A percentile compares a stretch with the other conserved stretches of the same genome.
These are phyloP conservation scores for Halocaridina rubra DNA, from an alignment of 2,888 invertebrate genomes.

Conservation along the genomic window DNA sequence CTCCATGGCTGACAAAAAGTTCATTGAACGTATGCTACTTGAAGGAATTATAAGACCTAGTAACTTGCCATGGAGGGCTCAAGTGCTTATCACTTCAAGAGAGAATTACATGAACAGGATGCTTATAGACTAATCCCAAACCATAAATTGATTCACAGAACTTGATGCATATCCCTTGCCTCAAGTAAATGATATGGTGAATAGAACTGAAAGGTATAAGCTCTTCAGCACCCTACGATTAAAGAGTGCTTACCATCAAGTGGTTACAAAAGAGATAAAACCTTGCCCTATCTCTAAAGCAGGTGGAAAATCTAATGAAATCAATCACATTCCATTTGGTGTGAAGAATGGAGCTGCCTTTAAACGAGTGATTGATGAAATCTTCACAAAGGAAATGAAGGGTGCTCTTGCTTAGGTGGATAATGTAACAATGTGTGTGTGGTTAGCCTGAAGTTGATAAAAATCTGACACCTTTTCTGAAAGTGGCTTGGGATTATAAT, in stretches of 20 bases:
- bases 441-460: neutral
- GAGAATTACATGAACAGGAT: neutral
- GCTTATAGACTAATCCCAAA: slow-evolving; percentile 20
- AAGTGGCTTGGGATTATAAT: slow-evolving; percentile 6
- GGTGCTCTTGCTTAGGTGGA: neutral
- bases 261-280: slow-evolving; percentile 24
- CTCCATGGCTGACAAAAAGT: too few relatives aligned
- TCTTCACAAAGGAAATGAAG: slow-evolving; percentile 26
- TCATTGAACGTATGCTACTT: too few relatives aligned
- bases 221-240: slow-evolving; percentile 54
- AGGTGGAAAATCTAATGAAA: slow-evolving; percentile 19
- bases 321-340: slow-evolving; percentile 53
- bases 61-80: slow-evolving; percentile 21
- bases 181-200: slow-evolving; percentile 16
- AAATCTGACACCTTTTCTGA: neutral
- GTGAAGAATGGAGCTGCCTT: slow-evolving; percentile 54
- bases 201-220: slow-evolving; percentile 25
- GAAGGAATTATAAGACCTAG: slow-evolving; percentile 4
- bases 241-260: slow-evolving; percentile 52
- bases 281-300: slow-evolving; percentile 57
- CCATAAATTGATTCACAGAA: neutral
- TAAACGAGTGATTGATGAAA: slow-evolving; percentile 33
- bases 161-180: slow-evolving; percentile 42
- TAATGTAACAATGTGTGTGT: neutral
- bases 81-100: slow-evolving; percentile 2